Evolutionary conservation across 64 coral and sea anemone genomes (phyloP).

Genomic region (Acropora tenuis): DNA sequence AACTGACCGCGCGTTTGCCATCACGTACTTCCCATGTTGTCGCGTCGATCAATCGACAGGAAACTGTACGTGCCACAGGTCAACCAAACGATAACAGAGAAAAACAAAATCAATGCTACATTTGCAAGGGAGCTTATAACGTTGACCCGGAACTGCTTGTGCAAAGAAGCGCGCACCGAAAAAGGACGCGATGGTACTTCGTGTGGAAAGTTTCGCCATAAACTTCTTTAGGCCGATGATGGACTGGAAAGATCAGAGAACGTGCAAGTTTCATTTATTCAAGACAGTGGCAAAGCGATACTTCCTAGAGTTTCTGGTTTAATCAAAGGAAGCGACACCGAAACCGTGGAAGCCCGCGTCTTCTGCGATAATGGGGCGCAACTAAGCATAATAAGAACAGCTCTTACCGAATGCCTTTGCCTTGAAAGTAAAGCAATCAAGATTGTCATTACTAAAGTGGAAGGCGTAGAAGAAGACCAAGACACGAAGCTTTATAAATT

Average conservation of each 20-base stretch:
- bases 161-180: constrained; percentile 60
- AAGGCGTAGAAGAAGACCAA: constrained; percentile 63
- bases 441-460: constrained; percentile 76
- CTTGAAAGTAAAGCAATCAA: constrained; percentile 45
- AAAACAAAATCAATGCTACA: constrained; percentile 30
- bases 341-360: constrained; percentile 15
- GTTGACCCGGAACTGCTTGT: constrained; percentile 59
- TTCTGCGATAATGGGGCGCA: constrained; percentile 68
- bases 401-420: constrained; percentile 36
- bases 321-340: constrained; percentile 9
- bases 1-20: constrained; percentile 48
- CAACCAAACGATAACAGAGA: neutral
- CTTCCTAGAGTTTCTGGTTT: constrained; percentile 45
- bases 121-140: constrained; percentile 57
- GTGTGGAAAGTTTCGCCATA: constrained; percentile 56
- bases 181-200: constrained; percentile 12
- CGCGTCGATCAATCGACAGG: neutral
- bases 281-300: constrained; percentile 21
- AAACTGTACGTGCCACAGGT: no score
- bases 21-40: neutral
- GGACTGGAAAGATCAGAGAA: neutral
- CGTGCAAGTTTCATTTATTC: neutral
- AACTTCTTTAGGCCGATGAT: constrained; percentile 44
- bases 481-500: constrained; percentile 73
- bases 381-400: constrained; percentile 50